phyloP scores from a whole-genome alignment of 2,888 invertebrate species.

The Stenurella melanura region DNA sequence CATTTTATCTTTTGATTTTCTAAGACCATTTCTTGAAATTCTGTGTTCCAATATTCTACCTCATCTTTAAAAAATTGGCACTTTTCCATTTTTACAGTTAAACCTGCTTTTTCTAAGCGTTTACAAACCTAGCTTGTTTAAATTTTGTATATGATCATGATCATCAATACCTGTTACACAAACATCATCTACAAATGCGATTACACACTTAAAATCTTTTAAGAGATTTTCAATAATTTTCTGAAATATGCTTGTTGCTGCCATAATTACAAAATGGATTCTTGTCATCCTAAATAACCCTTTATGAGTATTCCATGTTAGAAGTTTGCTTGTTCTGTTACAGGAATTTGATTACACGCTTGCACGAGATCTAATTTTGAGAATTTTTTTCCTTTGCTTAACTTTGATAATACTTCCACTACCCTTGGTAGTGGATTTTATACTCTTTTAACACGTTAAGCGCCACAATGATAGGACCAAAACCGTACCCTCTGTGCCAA shows the following conservation, averaged over 20 bases:
- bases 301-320: conserved; percentile 64
- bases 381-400: conserved; percentile 46
- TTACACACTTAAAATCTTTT: conserved; percentile 59
- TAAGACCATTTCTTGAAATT: conserved; percentile 39
- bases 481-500: no score
- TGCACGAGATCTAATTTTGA: conserved; percentile 53
- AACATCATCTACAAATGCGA: conserved; percentile 65
- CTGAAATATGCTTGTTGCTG: conserved; percentile 67
- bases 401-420: conserved; percentile 50
- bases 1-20: conserved; percentile 45
- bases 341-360: conserved; percentile 66
- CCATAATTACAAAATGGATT: conserved; percentile 66
- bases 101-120: conserved; percentile 47
- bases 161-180: conserved; percentile 53
- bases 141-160: neutral
- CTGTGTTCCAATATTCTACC: conserved; percentile 63
- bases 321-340: conserved; percentile 51
- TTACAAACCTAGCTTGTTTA: conserved; percentile 55
- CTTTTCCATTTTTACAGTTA: conserved; percentile 61
- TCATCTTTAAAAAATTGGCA: conserved; percentile 64
- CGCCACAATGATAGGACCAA: no score
- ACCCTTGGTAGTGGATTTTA: conserved; percentile 53
- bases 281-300: conserved; percentile 65
- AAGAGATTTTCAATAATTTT: conserved; percentile 65
- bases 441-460: no score